A percentile compares a stretch with the other conserved stretches of the same genome.
Evolutionary conservation across 2,113 vertebrate genomes (phyloP).

Genomic region (Nansenia antarctica): DNA sequence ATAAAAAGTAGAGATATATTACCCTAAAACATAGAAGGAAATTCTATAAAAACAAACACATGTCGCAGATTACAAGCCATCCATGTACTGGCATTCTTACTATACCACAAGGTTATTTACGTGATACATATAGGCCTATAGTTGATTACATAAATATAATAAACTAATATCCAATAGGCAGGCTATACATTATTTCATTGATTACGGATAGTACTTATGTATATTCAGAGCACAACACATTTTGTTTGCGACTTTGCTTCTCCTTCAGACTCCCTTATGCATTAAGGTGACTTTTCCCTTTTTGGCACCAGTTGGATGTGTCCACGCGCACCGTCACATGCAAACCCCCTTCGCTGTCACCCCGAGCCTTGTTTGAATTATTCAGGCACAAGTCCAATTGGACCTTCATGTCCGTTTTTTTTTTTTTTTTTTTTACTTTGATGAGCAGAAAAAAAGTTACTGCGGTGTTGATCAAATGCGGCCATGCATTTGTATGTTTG

Average conservation of each 20-base stretch:
- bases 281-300: conserved; percentile 22
- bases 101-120: no score
- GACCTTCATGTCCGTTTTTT: conserved; percentile 1
- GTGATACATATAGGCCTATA: no score
- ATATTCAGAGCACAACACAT: conserved; percentile 3
- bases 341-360: conserved; percentile 19
- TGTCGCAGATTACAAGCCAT: no score
- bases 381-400: conserved; percentile 18
- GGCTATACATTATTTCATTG: background rate
- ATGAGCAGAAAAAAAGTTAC: conserved; percentile 5
- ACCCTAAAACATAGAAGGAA: no score
- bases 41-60: no score
- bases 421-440: conserved; percentile 4
- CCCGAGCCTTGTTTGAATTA: conserved; percentile 6
- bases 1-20: no score
- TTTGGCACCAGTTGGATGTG: conserved; percentile 3
- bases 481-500: background rate
- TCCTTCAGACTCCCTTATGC: background rate
- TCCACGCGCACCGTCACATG: background rate
- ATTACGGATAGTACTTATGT: background rate
- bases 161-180: background rate
- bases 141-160: background rate
- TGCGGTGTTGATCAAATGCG: background rate
- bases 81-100: no score
- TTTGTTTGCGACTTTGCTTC: background rate